Percentiles rank a stretch among this genome's conserved stretches.
These are phyloP conservation scores for Strongylocentrotus purpuratus DNA, from an alignment of 35 echinoderm and acorn worm genomes.

Conservation along the genomic window DNA sequence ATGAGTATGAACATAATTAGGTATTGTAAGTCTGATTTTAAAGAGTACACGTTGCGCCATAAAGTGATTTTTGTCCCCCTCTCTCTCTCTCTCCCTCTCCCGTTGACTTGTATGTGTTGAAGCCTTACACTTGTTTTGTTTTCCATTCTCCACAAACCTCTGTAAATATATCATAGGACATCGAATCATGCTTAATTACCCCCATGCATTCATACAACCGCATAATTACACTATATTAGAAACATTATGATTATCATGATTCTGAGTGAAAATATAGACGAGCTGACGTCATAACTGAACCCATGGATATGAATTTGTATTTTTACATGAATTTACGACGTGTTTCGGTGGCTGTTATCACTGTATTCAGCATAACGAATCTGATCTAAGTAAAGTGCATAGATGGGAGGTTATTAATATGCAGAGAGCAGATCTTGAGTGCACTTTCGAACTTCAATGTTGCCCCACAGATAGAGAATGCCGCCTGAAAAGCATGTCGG, in stretches of 20 bases:
- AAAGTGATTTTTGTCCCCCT: too few relatives aligned
- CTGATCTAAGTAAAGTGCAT: neutral
- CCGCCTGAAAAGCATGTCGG: neutral
- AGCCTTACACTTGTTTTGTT: neutral
- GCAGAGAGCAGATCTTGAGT: neutral
- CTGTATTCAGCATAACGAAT: constrained; percentile 12
- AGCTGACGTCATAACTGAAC: neutral
- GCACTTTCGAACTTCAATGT: constrained; percentile 2
- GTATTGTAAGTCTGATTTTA: neutral
- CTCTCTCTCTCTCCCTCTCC: too few relatives aligned
- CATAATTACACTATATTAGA: neutral
- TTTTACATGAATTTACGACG: neutral
- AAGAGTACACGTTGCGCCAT: too few relatives aligned
- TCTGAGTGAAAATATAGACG: neutral
- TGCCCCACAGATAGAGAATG: neutral
- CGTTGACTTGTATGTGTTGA: neutral
- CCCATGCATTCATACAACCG: neutral
- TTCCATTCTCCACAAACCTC: neutral
- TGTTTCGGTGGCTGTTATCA: constrained; percentile 16
- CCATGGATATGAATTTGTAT: neutral
- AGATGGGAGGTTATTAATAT: constrained; percentile 4
- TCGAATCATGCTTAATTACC: neutral
- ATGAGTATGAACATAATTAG: too few relatives aligned
- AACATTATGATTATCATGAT: neutral
- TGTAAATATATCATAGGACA: too few relatives aligned